These are phyloP conservation scores for Chalcis sispes DNA, from an alignment of 2,888 invertebrate species.

Conservation along the genomic window DNA sequence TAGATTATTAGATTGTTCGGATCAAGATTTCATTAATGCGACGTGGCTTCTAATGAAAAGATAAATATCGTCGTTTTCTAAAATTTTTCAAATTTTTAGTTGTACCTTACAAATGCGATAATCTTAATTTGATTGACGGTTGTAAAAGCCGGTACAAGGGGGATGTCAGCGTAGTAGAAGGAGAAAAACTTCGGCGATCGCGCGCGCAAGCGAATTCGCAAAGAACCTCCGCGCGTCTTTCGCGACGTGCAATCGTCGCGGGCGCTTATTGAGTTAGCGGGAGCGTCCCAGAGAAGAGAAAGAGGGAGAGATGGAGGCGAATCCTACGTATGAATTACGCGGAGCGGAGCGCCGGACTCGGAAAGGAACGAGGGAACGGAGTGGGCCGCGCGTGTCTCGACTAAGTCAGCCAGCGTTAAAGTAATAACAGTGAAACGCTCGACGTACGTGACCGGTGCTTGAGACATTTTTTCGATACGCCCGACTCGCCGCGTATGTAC, in stretches of 20 bases:
- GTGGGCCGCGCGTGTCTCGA: conserved; percentile 30
- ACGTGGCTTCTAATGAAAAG: no score
- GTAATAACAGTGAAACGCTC: conserved; percentile 72
- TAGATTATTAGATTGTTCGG: no score
- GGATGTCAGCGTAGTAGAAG: conserved; percentile 28
- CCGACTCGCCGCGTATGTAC: conserved; percentile 42
- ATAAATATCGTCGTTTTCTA: no score
- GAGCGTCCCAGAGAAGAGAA: conserved; percentile 65
- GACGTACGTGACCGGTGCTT: conserved; percentile 69
- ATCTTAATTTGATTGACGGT: no score
- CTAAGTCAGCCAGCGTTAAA: conserved; percentile 63
- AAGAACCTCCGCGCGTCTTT: no score
- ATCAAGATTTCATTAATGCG: no score
- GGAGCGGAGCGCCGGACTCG: no score
- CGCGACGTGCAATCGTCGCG: conserved; percentile 51
- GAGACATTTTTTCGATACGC: conserved; percentile 68
- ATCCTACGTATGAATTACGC: conserved; percentile 67
- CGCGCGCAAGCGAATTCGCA: no score
- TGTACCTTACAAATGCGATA: no score
- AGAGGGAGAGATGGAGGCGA: conserved; percentile 49
- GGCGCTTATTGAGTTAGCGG: conserved; percentile 72
- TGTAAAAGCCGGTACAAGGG: conserved; percentile 36
- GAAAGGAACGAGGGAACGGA: conserved; percentile 55
- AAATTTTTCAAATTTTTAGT: no score
- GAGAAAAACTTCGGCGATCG: no score